phyloP scores from a whole-genome alignment of 2,888 invertebrate genomes.

The Ecdyonurus torrentis region DNA sequence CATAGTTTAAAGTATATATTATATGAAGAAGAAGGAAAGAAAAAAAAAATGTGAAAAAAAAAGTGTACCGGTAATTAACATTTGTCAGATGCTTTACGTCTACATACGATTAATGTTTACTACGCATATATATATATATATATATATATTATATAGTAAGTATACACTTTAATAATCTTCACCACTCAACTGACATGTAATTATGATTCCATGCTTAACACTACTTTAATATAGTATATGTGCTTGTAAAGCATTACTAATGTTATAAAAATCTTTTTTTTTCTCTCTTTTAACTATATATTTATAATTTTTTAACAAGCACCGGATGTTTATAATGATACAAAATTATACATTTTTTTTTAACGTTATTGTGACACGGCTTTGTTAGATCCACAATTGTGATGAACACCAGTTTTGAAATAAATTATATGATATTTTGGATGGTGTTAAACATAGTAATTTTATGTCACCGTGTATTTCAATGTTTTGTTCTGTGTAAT shows the following conservation, averaged over 20 bases:
- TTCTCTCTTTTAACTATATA: background rate
- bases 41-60: too few relatives aligned
- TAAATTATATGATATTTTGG: background rate
- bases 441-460: background rate
- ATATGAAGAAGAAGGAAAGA: too few relatives aligned
- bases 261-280: background rate
- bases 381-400: background rate
- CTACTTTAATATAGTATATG: background rate
- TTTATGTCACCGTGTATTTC: background rate
- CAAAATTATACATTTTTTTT: background rate
- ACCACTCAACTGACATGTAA: too few relatives aligned
- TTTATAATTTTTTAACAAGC: background rate
- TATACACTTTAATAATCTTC: too few relatives aligned
- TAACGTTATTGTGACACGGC: background rate
- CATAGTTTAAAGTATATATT: too few relatives aligned
- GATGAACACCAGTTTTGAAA: background rate
- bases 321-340: background rate
- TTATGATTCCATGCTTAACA: too few relatives aligned
- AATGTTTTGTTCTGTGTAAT: background rate
- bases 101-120: too few relatives aligned
- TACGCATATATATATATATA: too few relatives aligned
- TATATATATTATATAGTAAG: too few relatives aligned
- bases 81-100: too few relatives aligned
- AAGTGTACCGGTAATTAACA: too few relatives aligned
- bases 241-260: background rate